Evolutionary conservation across 2,797 vertebrate genomes (phyloP).

Genomic region (Crenichthys baileyi): DNA sequence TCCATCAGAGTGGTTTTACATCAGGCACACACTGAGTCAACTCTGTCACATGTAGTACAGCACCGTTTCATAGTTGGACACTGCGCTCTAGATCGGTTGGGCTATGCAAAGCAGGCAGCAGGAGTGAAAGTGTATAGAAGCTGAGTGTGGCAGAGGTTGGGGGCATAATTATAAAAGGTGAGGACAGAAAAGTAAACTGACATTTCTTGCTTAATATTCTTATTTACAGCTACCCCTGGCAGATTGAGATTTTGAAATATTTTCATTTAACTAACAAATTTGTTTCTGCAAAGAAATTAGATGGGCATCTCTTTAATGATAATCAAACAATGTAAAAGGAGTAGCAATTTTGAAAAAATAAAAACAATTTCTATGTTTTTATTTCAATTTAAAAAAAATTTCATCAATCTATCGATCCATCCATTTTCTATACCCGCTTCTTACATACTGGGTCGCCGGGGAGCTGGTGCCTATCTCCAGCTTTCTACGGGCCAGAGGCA

Average conservation of each 20-base stretch:
- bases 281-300: not conserved
- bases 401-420: no score
- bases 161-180: not conserved
- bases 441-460: no score
- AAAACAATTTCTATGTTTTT: no score
- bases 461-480: no score
- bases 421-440: no score
- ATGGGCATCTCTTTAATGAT: no score
- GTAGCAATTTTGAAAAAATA: not conserved
- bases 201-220: not conserved
- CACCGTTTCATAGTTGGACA: slow-evolving; percentile 43
- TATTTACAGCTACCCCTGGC: not conserved
- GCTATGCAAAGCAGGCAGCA: slow-evolving; percentile 53
- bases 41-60: slow-evolving; percentile 39
- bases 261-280: not conserved
- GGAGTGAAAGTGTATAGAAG: slow-evolving; percentile 13
- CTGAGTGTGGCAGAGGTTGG: not conserved
- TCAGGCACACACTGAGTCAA: slow-evolving; percentile 29
- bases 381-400: no score
- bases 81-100: slow-evolving; percentile 39
- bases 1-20: slow-evolving; percentile 45
- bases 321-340: not conserved
- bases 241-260: not conserved
- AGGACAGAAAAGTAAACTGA: not conserved
- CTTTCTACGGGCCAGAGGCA: no score